Base-by-base conservation (phyloP, 2,888 invertebrate species). In the Trachelus stipa region DNA sequence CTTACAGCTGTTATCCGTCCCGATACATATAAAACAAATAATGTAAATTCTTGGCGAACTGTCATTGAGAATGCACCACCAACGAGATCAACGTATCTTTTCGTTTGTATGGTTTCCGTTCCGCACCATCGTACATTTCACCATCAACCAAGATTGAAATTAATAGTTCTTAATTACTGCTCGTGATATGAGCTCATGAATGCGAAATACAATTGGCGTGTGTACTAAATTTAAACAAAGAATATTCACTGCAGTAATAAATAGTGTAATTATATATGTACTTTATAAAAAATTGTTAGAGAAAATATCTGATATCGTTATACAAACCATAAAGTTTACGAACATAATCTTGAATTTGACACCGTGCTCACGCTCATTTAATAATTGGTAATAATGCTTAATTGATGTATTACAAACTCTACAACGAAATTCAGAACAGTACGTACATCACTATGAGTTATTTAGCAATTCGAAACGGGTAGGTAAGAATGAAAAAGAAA, bases 401-500 rank as follows among this genome's bases (percentile, higher is more conserved):
- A 56, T 56, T 23, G 6, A 56, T 2, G 9, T 23, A 23, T 23
- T 56, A 9, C 23, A 56, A 56, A 23, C 56, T 56, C 56, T 23
- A 9, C 56, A 56, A 23, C 23, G 56, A 56, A 56, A 56, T 23
- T 9, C 23, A 23, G 23, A 23, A 56, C 56, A 23, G 23, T 6
- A 56, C 9, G 56, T 56, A 56, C 56, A 2, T 56, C 56, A 23
- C 56, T 56, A 37, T 37, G 9, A 56, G 9, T 56, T 23, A 56
- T 56, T 56, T 56, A 6, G 23, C 56, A 56, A 56, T 56, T 56
- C 23, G 23, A 56, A 56, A 56, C 56, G 56, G 23, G 23, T 56
- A 56, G 56, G 56, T 56, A 56, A 56, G 23, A 56, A 56, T 56
- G 56, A 77, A 35, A 73, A 40, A 69, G 33, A 33, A 69, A 69